These are phyloP conservation scores for Lepidochitona cinerea DNA, from an alignment of 2,888 invertebrate genomes.

Conservation along the genomic window DNA sequence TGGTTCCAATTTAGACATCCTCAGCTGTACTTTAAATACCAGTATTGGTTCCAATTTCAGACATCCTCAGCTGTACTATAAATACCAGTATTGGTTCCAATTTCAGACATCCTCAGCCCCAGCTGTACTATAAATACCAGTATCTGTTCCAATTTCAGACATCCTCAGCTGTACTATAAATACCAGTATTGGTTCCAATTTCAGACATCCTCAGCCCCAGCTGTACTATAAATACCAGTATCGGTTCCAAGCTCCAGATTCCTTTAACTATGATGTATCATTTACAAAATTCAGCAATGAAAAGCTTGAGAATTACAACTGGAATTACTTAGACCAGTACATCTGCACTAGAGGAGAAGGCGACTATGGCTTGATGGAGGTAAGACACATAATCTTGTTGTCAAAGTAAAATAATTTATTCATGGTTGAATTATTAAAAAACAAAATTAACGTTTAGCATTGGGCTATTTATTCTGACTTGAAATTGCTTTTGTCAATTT, in stretches of 20 bases:
- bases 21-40: constrained; percentile 88
- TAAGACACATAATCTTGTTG: too few relatives aligned
- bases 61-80: constrained; percentile 90
- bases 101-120: constrained; percentile 90
- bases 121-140: constrained; percentile 82
- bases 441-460: too few relatives aligned
- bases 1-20: constrained; percentile 79
- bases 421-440: too few relatives aligned
- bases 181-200: constrained; percentile 69
- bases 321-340: constrained; percentile 98
- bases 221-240: constrained; percentile 80
- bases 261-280: constrained; percentile 84
- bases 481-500: too few relatives aligned
- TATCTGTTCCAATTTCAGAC: constrained; percentile 77
- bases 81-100: constrained; percentile 72
- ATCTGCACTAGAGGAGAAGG: constrained; percentile 95
- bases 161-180: constrained; percentile 90
- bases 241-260: constrained; percentile 70
- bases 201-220: constrained; percentile 93
- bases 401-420: too few relatives aligned
- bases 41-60: too few relatives aligned
- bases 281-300: constrained; percentile 96
- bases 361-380: constrained; percentile 85
- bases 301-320: constrained; percentile 95
- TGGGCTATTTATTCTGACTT: too few relatives aligned